Evolutionary conservation across 2,888 invertebrate genomes (phyloP).

Genomic region (Tenthredo mesomela): DNA sequence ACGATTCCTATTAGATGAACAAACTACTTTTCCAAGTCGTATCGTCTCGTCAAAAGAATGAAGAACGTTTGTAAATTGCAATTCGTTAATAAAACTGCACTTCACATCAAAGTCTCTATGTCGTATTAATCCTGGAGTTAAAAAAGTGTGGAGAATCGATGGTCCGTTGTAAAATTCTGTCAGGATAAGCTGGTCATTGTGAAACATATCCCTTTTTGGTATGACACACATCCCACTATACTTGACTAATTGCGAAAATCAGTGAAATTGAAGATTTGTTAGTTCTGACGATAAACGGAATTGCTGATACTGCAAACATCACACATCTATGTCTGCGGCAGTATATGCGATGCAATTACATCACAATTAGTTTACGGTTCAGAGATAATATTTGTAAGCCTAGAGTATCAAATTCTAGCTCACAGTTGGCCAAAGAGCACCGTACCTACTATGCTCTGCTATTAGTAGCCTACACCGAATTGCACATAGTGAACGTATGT

Average conservation of each 20-base stretch:
- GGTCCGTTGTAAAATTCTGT: background rate
- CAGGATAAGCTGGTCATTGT: background rate
- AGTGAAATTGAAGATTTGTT: background rate
- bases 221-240: background rate
- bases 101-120: background rate
- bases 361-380: slow-evolving; percentile 25
- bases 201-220: background rate
- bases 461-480: background rate
- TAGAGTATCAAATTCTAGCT: slow-evolving; percentile 18
- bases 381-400: slow-evolving; percentile 24
- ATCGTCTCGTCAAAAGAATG: background rate
- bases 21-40: background rate
- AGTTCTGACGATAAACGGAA: background rate
- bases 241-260: background rate
- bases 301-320: background rate
- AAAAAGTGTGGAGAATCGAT: background rate
- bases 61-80: background rate
- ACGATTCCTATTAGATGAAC: background rate
- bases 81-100: background rate
- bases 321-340: background rate
- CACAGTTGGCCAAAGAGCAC: background rate
- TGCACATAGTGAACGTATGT: background rate
- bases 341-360: slow-evolving; percentile 9
- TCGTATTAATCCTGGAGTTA: too few species aligned
- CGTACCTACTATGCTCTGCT: slow-evolving; percentile 13